Base-by-base conservation (phyloP, 2,797 vertebrate genomes). In the Dryobates pubescens region DNA sequence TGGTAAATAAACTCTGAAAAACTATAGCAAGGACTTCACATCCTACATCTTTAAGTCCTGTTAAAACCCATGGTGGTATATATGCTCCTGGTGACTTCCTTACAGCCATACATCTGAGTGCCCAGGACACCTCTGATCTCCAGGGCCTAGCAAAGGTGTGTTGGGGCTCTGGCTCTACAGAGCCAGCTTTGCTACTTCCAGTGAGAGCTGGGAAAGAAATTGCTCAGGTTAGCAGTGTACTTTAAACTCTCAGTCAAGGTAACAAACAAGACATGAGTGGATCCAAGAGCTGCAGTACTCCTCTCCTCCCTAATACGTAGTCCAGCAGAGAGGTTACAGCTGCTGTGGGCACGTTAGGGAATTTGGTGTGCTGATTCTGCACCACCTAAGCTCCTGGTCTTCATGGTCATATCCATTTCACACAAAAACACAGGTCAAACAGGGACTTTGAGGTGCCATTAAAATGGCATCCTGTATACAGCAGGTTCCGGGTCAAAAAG, bases 181-280 rank as follows among this genome's bases (percentile, higher is more conserved):
- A 63, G 62, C 69, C 79, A 76, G 49, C 49, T 92, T 76, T 78
- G 63, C 80, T 78, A 27, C 56, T 81, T 67, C 47, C 84, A 80
- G 45, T 13, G 13, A 64, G 29, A 70, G 23, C 41, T 1, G 54
- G 57, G 29, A 73, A 75, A 83, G 65, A 53, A 86, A 8, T 2
- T 68, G 78, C 64, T 84, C 1, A 2, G 43, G 54, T 64, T 57
- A 73, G 84, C 64, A 78, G 53, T 30, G 32, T 57, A 24, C 56
- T 70, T 81, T 54, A 75, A 72, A 79, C 47, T 24, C 4, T 56
- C 51, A 45, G 34, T 22, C 0, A 0, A 47, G 43, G 29, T 36
- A 65, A 62, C 2, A 6, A 86, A 61, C 2, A 1, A 59, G 49
- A 74, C 24, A 18, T 0, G 2, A 86, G 51, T 1, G 3, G 19